Evolutionary conservation across 2,113 vertebrate species (phyloP).

Genomic region (Mungos mungo): DNA sequence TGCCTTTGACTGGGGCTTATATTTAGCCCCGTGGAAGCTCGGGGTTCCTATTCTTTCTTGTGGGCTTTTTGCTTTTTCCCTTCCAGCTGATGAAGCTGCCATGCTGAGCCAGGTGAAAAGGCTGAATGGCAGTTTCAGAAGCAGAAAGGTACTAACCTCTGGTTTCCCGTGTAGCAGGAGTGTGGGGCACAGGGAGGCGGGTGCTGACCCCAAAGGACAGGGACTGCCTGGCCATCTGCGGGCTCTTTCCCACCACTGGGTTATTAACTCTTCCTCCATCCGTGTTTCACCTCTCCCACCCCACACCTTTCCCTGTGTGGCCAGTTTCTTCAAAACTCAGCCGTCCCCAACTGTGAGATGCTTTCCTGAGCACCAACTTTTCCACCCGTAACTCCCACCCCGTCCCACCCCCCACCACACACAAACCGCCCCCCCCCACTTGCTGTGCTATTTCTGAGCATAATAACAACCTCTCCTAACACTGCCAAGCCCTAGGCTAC

Average conservation of each 20-base stretch:
- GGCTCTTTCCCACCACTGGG: background rate
- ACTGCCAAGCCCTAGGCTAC: background rate
- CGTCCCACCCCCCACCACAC: too few relatives aligned
- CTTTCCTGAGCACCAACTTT: background rate
- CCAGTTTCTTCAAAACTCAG: background rate
- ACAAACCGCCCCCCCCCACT: too few relatives aligned
- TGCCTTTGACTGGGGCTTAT: background rate
- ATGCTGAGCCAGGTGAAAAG: background rate
- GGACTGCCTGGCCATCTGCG: rapidly evolving
- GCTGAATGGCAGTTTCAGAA: background rate
- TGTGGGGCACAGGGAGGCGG: background rate
- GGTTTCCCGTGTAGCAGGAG: background rate
- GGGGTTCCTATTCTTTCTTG: background rate
- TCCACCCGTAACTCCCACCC: background rate
- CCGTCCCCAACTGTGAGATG: background rate
- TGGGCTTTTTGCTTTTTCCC: background rate
- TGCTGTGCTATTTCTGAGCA: too few relatives aligned
- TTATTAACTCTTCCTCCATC: background rate
- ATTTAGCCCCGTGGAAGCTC: background rate
- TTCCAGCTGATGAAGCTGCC: background rate
- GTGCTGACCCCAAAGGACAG: background rate
- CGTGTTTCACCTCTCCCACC: rapidly evolving
- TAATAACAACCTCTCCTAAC: background rate
- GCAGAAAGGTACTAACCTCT: background rate
- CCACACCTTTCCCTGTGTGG: background rate